Evolutionary conservation across 2,113 vertebrate species (phyloP).

Genomic region (Ptilonorhynchus violaceus): DNA sequence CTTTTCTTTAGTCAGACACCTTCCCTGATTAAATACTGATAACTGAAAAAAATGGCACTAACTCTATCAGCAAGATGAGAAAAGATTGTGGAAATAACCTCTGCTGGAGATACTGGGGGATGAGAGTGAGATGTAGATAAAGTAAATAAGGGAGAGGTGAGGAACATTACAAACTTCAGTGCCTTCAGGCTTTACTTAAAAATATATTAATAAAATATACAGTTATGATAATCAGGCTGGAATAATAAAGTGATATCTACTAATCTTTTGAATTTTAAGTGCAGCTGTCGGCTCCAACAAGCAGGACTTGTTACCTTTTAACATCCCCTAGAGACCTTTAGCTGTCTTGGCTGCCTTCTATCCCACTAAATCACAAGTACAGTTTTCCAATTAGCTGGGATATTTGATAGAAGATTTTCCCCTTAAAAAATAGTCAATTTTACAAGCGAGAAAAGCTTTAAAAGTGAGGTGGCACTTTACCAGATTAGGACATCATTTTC

Average conservation of each 20-base stretch:
- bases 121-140: not conserved
- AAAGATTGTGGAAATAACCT: not conserved
- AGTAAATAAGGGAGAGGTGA: not conserved
- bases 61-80: not conserved
- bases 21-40: not conserved
- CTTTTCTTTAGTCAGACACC: not conserved
- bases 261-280: conserved; percentile 40
- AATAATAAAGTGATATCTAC: conserved; percentile 8
- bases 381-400: conserved; percentile 38
- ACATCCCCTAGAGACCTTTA: not conserved
- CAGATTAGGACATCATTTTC: not conserved
- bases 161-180: not conserved
- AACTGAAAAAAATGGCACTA: not conserved
- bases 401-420: not conserved
- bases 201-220: not conserved
- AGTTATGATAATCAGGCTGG: not conserved
- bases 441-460: not conserved
- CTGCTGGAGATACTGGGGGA: not conserved
- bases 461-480: not conserved
- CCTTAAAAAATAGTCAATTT: not conserved
- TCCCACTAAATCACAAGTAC: conserved; percentile 5
- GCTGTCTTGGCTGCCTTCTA: conserved; percentile 1
- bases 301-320: conserved; percentile 30
- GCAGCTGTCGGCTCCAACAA: not conserved
- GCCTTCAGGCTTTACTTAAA: not conserved